These are phyloP conservation scores for Chelon auratus DNA, from an alignment of 2,797 vertebrate genomes.

Conservation along the genomic window DNA sequence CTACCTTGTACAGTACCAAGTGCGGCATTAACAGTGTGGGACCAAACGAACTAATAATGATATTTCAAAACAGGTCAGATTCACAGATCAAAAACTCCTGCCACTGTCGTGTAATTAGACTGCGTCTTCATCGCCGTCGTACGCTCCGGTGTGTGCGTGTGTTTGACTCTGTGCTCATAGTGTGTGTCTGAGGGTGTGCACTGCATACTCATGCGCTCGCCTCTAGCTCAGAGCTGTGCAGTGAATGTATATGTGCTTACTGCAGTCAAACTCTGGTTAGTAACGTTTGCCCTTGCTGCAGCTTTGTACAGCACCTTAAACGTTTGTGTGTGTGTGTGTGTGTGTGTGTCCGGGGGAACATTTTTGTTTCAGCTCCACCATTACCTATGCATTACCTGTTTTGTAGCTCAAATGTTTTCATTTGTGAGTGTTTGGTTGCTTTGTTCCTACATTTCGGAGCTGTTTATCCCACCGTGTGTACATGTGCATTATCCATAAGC, in stretches of 20 bases:
- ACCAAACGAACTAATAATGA: constrained; percentile 27
- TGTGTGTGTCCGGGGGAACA: constrained; percentile 10
- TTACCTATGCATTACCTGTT: constrained; percentile 25
- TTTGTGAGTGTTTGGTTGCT: constrained; percentile 42
- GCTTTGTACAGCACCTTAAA: constrained; percentile 64
- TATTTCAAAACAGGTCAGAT: constrained; percentile 35
- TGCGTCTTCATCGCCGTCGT: constrained; percentile 50
- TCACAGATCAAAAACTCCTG: constrained; percentile 33
- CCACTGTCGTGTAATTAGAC: constrained; percentile 57
- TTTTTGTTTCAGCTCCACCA: constrained; percentile 4
- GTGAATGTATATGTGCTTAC: constrained; percentile 86
- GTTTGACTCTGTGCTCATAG: constrained; percentile 64
- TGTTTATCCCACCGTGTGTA: constrained; percentile 14
- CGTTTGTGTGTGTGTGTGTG: constrained; percentile 30
- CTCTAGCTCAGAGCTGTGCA: constrained; percentile 78
- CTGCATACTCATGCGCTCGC: constrained; percentile 81
- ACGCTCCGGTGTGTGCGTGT: constrained; percentile 47
- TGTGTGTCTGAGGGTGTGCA: constrained; percentile 76
- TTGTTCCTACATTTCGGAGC: constrained; percentile 31
- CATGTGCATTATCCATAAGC: constrained; percentile 48
- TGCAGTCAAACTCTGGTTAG: constrained; percentile 84
- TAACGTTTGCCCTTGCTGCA: constrained; percentile 83
- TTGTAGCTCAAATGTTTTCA: constrained; percentile 16
- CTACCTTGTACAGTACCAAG: constrained; percentile 10
- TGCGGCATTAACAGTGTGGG: constrained; percentile 33